These are phyloP conservation scores for Archivesica marissinica DNA, from an alignment of 1,140 invertebrate genomes.

Conservation along the genomic window DNA sequence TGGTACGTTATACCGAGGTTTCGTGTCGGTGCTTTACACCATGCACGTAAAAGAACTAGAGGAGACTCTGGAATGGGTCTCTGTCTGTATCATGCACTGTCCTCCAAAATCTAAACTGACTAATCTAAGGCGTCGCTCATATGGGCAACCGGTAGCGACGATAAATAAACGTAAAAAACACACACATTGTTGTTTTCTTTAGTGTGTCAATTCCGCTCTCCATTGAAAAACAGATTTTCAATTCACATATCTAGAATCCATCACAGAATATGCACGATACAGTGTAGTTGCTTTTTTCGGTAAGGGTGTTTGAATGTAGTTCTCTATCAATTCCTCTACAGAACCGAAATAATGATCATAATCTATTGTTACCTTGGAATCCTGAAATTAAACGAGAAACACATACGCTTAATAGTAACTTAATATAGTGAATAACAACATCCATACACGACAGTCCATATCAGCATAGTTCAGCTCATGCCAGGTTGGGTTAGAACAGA, in stretches of 20 bases:
- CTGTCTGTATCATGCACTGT: too few species aligned
- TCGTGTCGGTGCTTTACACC: too few species aligned
- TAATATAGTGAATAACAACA: background rate
- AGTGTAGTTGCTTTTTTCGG: slow-evolving; percentile 41
- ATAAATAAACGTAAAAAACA: too few species aligned
- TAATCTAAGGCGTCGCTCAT: too few species aligned
- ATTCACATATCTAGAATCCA: slow-evolving; percentile 30
- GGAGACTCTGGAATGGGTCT: too few species aligned
- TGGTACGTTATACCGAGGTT: too few species aligned
- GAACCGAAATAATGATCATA: background rate
- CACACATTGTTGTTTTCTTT: too few species aligned
- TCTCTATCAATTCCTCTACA: slow-evolving; percentile 24
- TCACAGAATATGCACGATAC: slow-evolving; percentile 9
- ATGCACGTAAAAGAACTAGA: too few species aligned
- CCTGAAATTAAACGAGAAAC: slow-evolving; percentile 3
- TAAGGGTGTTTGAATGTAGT: slow-evolving; percentile 9
- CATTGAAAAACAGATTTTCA: background rate
- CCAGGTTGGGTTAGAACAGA: background rate
- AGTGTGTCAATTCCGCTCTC: too few species aligned
- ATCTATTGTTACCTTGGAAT: background rate
- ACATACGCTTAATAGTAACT: background rate
- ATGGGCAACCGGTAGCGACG: too few species aligned
- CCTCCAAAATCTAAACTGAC: too few species aligned
- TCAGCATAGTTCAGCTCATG: background rate
- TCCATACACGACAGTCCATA: background rate